phyloP scores from a whole-genome alignment of 2,113 vertebrate genomes.

The Geococcyx californianus region DNA sequence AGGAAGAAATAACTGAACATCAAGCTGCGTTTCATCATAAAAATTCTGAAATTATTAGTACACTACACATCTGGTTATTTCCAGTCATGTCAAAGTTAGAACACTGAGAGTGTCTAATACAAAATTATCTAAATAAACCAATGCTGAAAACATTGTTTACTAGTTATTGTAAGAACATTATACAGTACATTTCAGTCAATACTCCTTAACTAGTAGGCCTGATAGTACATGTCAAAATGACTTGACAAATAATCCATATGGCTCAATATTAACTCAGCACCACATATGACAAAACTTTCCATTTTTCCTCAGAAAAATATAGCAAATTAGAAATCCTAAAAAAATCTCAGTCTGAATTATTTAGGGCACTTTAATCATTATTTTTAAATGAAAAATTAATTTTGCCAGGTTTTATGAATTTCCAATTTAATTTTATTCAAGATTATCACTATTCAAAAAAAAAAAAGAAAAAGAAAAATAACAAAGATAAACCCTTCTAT shows the following conservation, averaged over 20 bases:
- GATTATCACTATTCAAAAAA: not conserved
- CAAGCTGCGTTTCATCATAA: not conserved
- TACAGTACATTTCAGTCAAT: not conserved
- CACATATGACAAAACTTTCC: not conserved
- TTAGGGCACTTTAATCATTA: too few relatives aligned
- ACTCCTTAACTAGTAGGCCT: not conserved
- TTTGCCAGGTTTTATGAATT: not conserved
- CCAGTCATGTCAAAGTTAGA: not conserved
- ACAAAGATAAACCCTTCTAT: not conserved
- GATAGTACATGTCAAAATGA: not conserved
- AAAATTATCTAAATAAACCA: not conserved
- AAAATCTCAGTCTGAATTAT: not conserved
- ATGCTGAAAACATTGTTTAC: not conserved
- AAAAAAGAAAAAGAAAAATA: not conserved
- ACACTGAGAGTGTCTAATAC: not conserved
- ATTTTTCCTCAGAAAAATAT: rapidly evolving
- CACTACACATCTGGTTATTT: not conserved
- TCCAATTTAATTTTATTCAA: not conserved
- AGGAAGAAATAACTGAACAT: not conserved
- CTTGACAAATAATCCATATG: not conserved
- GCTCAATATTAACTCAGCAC: not conserved
- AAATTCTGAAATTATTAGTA: not conserved
- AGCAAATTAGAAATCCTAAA: not conserved
- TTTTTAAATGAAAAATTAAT: not conserved
- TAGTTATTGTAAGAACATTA: not conserved